Evolutionary conservation across 2,888 invertebrate species (phyloP), one percentile per base, ranked within the genome.

Genomic region (Drosophila parthenogenetica): DNA sequence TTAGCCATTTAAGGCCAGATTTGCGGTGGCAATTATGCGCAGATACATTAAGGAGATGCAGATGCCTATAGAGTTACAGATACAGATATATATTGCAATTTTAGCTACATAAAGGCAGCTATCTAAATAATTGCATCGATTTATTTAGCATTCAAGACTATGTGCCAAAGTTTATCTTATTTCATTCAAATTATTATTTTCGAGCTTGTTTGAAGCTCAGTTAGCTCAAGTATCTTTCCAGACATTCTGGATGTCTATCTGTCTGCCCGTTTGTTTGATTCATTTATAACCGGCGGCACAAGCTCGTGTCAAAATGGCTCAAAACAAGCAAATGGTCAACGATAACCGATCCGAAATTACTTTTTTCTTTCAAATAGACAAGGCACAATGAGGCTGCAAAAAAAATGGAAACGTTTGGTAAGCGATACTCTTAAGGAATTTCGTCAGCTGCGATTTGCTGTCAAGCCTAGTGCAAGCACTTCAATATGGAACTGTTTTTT

Each of bases 371-470:
- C 70, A 62, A 69, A 76, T 79, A 69, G 76, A 54, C 64, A 59
- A 62, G 43, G 42, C 53, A 64, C 80, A 72, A 77, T 82, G 82
- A 82, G 82, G 81, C 83, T 89, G 85, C 85, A 81, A 73, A 85
- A 35, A 35, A 35, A 84, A 84, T 81, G 73, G 65, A 89, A 84
- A 72, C 79, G 79, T 87, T 89, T 89, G 89, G 83, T 89, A 87
- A 89, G 69, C 53, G 87, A 89, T 82, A 82, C 77, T 76, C 66
- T 64, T 71, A 70, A 76, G 80, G 72, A 79, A 79, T 76, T 76
- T 29, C 79, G 75, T 69, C 76, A 79, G 76, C 79, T 75, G 76
- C 79, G 75, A 60, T 79, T 76, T 79, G 62, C 82, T 70, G 74
- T 87, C 68, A 67, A 88, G 88, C 60, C 66, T 54, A 82, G 81